These are phyloP conservation scores for Acinonyx jubatus DNA, from an alignment of 2,113 vertebrate genomes.

Conservation along the genomic window DNA sequence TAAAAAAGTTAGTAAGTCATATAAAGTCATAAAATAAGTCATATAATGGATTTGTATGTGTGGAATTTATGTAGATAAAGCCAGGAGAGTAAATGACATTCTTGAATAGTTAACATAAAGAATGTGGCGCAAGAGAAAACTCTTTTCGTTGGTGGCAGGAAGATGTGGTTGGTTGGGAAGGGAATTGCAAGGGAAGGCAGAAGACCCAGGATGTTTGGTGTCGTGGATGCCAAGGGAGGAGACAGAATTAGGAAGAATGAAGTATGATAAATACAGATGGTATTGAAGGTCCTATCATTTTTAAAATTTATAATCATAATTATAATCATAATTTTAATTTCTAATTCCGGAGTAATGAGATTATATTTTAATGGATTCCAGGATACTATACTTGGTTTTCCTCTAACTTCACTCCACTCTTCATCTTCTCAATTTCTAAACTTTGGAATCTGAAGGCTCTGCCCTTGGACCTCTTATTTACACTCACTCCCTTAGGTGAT, in stretches of 20 bases:
- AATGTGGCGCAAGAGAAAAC: background rate
- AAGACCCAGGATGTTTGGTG: background rate
- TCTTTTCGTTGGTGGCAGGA: background rate
- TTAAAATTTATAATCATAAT: background rate
- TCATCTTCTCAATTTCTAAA: background rate
- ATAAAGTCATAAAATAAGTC: background rate
- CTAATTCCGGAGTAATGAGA: background rate
- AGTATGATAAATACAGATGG: background rate
- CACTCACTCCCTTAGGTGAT: background rate
- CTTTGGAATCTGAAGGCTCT: background rate
- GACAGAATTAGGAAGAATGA: background rate
- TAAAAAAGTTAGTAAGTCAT: background rate
- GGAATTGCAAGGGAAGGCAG: background rate
- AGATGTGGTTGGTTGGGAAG: background rate
- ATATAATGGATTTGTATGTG: background rate
- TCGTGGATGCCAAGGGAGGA: background rate
- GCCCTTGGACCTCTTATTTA: background rate
- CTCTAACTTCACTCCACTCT: background rate
- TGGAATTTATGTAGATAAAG: background rate
- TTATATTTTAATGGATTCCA: slow-evolving; percentile 25
- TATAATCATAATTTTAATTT: background rate
- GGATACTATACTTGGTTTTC: background rate
- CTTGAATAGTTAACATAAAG: background rate
- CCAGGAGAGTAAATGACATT: background rate
- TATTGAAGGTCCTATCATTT: background rate